Conservation (phyloP, 2,797 vertebrate species). For the Emydoidea blandingii region DNA sequence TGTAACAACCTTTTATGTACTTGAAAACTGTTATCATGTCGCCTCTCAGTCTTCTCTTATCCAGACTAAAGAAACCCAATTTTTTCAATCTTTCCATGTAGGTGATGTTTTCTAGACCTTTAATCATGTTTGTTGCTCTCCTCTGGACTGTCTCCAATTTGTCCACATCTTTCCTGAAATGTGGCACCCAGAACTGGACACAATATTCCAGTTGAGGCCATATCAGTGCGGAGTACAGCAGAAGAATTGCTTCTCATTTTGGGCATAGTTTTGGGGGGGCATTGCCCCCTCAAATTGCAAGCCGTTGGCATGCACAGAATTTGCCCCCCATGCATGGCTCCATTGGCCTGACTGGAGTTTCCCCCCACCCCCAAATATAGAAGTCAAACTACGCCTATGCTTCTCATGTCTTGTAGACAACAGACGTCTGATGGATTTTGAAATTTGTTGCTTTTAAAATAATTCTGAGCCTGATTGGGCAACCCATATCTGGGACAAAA, state of each 20-base stretch:
- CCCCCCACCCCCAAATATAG: background rate
- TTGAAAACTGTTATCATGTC: no score
- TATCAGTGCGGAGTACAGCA: background rate
- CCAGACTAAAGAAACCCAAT: no score
- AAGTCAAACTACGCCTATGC: background rate
- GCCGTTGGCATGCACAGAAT: background rate
- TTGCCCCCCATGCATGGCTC: background rate
- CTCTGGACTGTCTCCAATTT: background rate
- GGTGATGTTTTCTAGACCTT: background rate
- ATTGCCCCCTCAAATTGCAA: background rate
- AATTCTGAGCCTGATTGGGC: background rate
- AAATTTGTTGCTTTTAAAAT: background rate
- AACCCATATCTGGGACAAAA: background rate
- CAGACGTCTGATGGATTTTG: background rate
- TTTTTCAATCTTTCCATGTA: background rate
- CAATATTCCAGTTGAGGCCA: background rate
- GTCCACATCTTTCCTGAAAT: background rate
- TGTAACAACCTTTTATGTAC: no score
- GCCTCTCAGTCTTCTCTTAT: no score
- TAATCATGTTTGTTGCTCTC: background rate
- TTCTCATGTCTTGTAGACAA: background rate
- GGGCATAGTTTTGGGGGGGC: background rate
- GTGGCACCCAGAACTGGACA: background rate
- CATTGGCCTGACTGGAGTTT: background rate
- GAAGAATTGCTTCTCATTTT: background rate